These are phyloP conservation scores for Sclerurus mexicanus DNA, from an alignment of 2,113 vertebrate genomes.

Conservation along the genomic window DNA sequence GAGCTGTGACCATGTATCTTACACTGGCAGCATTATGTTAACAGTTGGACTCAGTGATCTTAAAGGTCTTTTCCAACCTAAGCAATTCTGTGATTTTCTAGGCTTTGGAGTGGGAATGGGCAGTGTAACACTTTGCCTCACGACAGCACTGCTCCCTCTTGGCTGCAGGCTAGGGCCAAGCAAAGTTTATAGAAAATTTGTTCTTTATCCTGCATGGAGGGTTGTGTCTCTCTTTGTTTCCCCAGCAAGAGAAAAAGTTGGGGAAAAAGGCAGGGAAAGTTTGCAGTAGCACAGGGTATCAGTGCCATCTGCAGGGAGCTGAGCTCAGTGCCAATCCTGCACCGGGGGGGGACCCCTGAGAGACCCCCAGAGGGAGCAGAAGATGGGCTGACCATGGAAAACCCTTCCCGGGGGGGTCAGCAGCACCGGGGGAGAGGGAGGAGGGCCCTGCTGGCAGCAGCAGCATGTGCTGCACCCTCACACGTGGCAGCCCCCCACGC, in stretches of 20 bases:
- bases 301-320: constrained; percentile 67
- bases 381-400: neutral
- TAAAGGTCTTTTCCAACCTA: neutral
- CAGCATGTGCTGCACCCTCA: neutral
- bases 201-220: neutral
- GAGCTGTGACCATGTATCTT: neutral
- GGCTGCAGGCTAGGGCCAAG: neutral
- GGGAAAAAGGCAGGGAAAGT: accelerated
- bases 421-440: neutral
- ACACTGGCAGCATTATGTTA: neutral
- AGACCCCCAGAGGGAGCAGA: neutral
- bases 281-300: neutral
- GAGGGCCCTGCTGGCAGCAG: neutral
- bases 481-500: neutral
- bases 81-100: neutral
- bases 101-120: neutral
- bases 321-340: neutral
- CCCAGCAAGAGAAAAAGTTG: neutral
- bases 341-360: neutral
- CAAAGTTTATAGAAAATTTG: neutral
- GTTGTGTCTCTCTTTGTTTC: neutral
- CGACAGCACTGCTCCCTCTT: neutral
- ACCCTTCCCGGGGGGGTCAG: neutral
- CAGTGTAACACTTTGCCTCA: neutral
- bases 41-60: neutral